Base-by-base conservation (phyloP, 2,888 invertebrate species). In the Athetis lepigone region DNA sequence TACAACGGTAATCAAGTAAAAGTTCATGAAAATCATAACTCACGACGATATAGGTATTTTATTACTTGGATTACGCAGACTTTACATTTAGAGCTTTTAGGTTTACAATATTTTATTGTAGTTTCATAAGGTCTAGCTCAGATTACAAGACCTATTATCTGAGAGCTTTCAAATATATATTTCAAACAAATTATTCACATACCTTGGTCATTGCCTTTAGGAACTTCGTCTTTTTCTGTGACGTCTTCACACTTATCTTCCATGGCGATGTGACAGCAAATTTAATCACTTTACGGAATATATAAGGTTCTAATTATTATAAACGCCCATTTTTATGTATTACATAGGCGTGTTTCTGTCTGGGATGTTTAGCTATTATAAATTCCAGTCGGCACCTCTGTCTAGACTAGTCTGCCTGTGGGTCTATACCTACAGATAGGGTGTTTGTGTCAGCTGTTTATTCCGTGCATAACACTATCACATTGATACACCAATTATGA, bases 191-290 rank as follows among this genome's bases (percentile, higher is more conserved):
- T 3, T 40, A 18, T 19, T 33, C 0, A 64, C 81, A 18, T 79
- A 86, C 85, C 84, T 71, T 52, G 43, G 1, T 77, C 75, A 50
- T 52, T 66, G 21, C 74, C 66, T 55, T 65, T 62, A 29, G 59
- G 54, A 27, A 52, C 43, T 42, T 76, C 68, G 70, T 69, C 63
- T 18, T 68, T 67, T 42, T 72, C 57, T 36, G 56, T 43, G n/a
- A 27, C 23, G 43, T 62, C 43, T 54, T 54, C 58, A 40, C 13
- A 55, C 5, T 54, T 60, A 9, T 60, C 57, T 45, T 52, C 59
- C 60, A 62, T 71, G 23, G 50, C 39, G 43, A 33, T 59, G 25
- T 56, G 56, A 51, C 60, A 47, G 45, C 33, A 16, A 51, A 39
- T 57, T 51, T 21, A 47, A 21, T 43, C 43, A 60, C 55, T 70